Evolutionary conservation across 37 sponge, comb jelly and placozoan species (phyloP).

Genomic region (Hexactinellida sp.): DNA sequence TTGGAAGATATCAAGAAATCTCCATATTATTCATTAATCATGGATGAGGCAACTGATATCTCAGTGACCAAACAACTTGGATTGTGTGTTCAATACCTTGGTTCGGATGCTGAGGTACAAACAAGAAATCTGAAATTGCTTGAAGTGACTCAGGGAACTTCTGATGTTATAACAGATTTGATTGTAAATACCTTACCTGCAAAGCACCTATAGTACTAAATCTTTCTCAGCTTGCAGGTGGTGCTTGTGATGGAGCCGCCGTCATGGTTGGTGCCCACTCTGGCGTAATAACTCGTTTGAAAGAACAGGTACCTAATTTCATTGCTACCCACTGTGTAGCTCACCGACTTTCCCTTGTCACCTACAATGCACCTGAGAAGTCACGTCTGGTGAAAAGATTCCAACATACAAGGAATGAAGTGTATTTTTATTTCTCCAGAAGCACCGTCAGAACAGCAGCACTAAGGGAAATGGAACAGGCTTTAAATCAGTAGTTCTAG

Average conservation of each 20-base stretch:
- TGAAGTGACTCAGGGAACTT: neutral
- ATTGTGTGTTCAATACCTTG: too few species aligned
- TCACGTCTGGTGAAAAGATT: neutral
- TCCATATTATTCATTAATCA: too few species aligned
- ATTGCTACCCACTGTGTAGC: slow-evolving; percentile 35
- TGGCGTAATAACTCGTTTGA: slow-evolving; percentile 18
- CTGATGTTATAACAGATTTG: slow-evolving; percentile 11
- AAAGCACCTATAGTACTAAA: neutral
- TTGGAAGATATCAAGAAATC: too few species aligned
- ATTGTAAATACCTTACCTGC: neutral
- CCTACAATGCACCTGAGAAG: slow-evolving; percentile 6
- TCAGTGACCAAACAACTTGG: too few species aligned
- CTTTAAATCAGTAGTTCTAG: neutral
- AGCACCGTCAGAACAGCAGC: slow-evolving; percentile 11
- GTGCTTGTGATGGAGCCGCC: slow-evolving; percentile 14
- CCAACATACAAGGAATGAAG: slow-evolving; percentile 4
- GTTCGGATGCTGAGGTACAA: too few species aligned
- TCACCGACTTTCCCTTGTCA: slow-evolving; percentile 24
- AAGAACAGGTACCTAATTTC: neutral
- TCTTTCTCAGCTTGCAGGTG: slow-evolving; percentile 15
- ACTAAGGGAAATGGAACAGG: slow-evolving; percentile 21
- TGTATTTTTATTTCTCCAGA: slow-evolving; percentile 18
- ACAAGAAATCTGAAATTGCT: too few species aligned
- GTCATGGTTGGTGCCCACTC: slow-evolving; percentile 20
- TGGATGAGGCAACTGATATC: too few species aligned